These are phyloP conservation scores for Periophthalmus modestus DNA, from an alignment of 2,113 vertebrate species.

Conservation along the genomic window DNA sequence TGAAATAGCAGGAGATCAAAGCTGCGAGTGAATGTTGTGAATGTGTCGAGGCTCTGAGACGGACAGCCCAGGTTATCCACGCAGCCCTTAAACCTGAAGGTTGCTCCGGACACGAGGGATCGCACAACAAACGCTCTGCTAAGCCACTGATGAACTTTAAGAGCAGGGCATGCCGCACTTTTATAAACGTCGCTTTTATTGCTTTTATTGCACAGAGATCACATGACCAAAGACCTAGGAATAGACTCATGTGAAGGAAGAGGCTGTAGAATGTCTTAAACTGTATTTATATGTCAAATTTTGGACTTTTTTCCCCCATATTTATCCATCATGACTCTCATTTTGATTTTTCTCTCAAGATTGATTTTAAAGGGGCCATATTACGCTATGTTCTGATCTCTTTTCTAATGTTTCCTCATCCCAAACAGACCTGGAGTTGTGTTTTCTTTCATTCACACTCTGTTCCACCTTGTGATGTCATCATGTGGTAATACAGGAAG, in stretches of 20 bases:
- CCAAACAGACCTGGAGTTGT: too few species aligned
- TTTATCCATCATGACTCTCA: too few species aligned
- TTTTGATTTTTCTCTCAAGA: too few species aligned
- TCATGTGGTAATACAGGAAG: too few species aligned
- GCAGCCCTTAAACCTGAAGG: constrained; percentile 15
- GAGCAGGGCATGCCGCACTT: neutral
- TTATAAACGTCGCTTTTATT: constrained; percentile 6
- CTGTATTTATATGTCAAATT: neutral
- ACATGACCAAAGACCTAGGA: constrained; percentile 2
- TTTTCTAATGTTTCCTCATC: too few species aligned
- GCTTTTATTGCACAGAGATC: constrained; percentile 8
- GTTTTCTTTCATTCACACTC: too few species aligned
- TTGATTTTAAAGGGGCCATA: too few species aligned
- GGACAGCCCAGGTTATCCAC: constrained; percentile 23
- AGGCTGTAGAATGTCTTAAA: neutral
- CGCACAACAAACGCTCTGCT: constrained; percentile 15
- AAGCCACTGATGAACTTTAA: neutral
- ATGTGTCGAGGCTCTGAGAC: constrained; percentile 28
- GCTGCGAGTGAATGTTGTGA: constrained; percentile 39
- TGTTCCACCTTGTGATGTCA: too few species aligned
- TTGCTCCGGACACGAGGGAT: constrained; percentile 9
- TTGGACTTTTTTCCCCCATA: neutral
- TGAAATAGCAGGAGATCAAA: constrained; percentile 64
- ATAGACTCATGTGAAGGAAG: neutral
- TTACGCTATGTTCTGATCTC: too few species aligned